Base-by-base conservation (phyloP, 2,113 vertebrate genomes). In the Centropus bengalensis region DNA sequence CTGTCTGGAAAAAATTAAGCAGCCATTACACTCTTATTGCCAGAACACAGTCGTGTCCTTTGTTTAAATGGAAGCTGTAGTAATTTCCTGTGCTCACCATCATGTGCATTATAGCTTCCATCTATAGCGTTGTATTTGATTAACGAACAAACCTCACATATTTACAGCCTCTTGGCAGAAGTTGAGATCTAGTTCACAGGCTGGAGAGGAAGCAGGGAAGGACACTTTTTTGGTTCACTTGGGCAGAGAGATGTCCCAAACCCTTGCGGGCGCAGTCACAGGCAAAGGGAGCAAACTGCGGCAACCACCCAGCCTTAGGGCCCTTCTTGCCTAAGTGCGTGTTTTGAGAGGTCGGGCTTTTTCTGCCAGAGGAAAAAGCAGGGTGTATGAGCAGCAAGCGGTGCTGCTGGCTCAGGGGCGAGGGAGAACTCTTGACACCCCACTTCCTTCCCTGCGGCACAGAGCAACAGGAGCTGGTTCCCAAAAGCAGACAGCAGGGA, bases 1-100 rank as follows among this genome's bases (percentile, higher is more conserved):
- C 80, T 67, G 94, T 78, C 95, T 96, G 82, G 75, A 93, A 78
- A 49, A 91, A 93, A 81, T 42, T 16, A 74, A 80, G 26, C 81
- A 74, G 80, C 62, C 89, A 24, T 94, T 38, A 49, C 44, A 69
- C 9, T 89, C 27, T 20, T 55, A 12, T 9, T 87, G 77, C 82
- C 80, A 38, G 76, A 81, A 36, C 75, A 56, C 62, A 49, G 78
- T 22, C 22, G 4, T 1, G 51, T 59, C 58, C 85, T 91, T 95
- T 94, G 88, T 96, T 81, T 36, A 66, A 36, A 56, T 4, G 59
- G 45, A 74, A 58, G 74, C 59, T 27, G 70, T 5, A 59, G 86
- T 19, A 11, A n/a, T 81, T 86, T 40, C 84, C 59, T 22, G 13
- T 44, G 82, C 56, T 87, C 64, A 70, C 54, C 62, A 58, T 30